Base-by-base conservation (phyloP, 2,888 invertebrate genomes). In the Aleiodes testaceus region DNA sequence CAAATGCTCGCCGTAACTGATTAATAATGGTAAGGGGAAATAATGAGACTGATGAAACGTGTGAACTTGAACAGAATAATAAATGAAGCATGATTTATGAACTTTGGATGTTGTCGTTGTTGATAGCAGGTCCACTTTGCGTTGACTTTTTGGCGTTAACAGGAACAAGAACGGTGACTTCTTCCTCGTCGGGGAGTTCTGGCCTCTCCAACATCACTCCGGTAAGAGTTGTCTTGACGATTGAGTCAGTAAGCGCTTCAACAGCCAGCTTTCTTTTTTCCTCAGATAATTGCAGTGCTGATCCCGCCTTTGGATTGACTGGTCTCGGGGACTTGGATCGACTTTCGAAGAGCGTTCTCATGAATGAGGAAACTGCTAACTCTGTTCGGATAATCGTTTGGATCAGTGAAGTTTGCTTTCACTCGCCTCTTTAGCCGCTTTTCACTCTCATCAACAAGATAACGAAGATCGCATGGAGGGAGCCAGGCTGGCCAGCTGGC, bases 311-410 rank as follows among this genome's bases (percentile, higher is more conserved):
- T 11, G 65, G 65, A 12, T 66, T 73, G 0, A 22, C 11, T 0
- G 36, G 18, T 4, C 18, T 11, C 2, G n/a, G n/a, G n/a, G n/a
- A n/a, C n/a, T n/a, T n/a, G n/a, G n/a, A n/a, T n/a, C n/a, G 61
- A 52, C 1, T 11, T 66, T 0, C 12, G 9, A 4, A 75, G 66
- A 0, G 67, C 73, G 42, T 75, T 72, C 30, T 75, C 73, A 12
- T 68, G 45, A 9, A 73, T 66, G 9, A 72, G 52, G 49, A 70
- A 73, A 0, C 44, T 20, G 12, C 70, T 66, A 0, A 70, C 66
- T 1, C 50, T 53, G 50, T 71, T 71, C 2, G 70, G 44, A 20
- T 55, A 53, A 18, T 73, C 70, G 18, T 1, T 7, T 0, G 53
- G 64, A 6, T 75, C 59, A 26, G 18, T 49, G 30, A 73, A 73